Evolutionary conservation across 2,113 vertebrate genomes (phyloP).

Genomic region (Scalopus aquaticus): DNA sequence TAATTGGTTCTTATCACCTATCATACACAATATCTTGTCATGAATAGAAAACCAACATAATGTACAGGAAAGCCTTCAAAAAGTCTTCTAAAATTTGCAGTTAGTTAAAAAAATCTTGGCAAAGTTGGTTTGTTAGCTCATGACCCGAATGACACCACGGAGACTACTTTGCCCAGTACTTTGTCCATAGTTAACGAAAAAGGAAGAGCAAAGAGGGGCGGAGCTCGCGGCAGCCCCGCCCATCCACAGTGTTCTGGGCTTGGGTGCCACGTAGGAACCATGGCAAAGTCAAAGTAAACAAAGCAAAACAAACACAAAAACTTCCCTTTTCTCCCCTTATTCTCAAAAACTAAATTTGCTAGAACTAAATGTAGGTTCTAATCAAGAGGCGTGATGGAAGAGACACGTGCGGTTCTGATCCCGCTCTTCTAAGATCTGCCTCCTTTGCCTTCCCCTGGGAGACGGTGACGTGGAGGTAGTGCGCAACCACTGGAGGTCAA

Average conservation of each 20-base stretch:
- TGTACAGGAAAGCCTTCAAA: not conserved
- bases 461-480: too few relatives aligned
- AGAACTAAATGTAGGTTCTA: not conserved
- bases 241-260: too few relatives aligned
- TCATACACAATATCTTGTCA: not conserved
- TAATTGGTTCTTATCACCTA: too few relatives aligned
- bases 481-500: rapidly evolving
- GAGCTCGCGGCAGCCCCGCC: too few relatives aligned
- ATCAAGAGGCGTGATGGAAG: not conserved
- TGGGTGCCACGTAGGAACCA: not conserved
- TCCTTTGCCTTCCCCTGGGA: too few relatives aligned
- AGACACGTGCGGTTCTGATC: not conserved
- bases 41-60: not conserved
- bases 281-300: not conserved
- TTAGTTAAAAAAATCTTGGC: not conserved
- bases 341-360: not conserved
- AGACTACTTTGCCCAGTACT: not conserved
- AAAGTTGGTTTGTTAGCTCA: not conserved
- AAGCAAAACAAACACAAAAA: not conserved
- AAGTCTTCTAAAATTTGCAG: not conserved
- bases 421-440: not conserved
- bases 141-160: not conserved
- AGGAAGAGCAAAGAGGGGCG: not conserved
- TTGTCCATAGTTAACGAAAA: not conserved
- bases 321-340: not conserved